Percentiles rank a stretch among this genome's conserved stretches.
phyloP scores from a whole-genome alignment of 2,797 vertebrate genomes.

The Furcifer pardalis region DNA sequence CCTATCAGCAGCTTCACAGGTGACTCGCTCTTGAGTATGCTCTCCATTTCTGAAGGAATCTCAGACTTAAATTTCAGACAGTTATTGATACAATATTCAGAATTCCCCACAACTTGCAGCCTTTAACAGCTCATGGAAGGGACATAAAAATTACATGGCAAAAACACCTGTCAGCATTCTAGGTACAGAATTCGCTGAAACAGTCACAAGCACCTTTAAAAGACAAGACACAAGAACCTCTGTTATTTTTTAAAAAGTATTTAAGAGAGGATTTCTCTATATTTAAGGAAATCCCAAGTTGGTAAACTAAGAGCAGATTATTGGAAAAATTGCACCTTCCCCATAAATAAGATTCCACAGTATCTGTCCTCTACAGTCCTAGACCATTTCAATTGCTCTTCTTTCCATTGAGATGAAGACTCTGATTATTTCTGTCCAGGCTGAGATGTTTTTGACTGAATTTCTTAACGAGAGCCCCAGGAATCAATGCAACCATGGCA shows the following conservation, averaged over 20 bases:
- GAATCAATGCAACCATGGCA: slow-evolving; percentile 87
- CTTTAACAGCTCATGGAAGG: background rate
- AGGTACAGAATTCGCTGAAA: slow-evolving; percentile 20
- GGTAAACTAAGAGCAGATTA: background rate
- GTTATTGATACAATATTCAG: background rate
- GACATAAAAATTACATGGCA: slow-evolving; percentile 3
- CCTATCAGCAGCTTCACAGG: background rate
- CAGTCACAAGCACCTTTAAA: slow-evolving; percentile 34
- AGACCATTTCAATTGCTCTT: slow-evolving; percentile 79
- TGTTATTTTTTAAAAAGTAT: slow-evolving; percentile 8
- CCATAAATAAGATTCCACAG: background rate
- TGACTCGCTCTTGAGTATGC: background rate
- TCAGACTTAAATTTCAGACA: background rate
- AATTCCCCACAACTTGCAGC: background rate
- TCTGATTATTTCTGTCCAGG: slow-evolving; percentile 66
- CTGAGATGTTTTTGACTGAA: slow-evolving; percentile 81
- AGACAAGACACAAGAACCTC: slow-evolving; percentile 39
- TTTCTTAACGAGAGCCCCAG: slow-evolving; percentile 87
- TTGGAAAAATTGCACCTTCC: slow-evolving; percentile 33
- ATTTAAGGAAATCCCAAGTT: background rate
- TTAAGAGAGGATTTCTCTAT: slow-evolving; percentile 32
- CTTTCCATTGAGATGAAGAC: slow-evolving; percentile 70
- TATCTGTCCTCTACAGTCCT: background rate
- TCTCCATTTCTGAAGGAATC: background rate
- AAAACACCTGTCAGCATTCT: slow-evolving; percentile 27